phyloP scores from a whole-genome alignment of 2,113 vertebrate species.

The Bubo scandiacus region DNA sequence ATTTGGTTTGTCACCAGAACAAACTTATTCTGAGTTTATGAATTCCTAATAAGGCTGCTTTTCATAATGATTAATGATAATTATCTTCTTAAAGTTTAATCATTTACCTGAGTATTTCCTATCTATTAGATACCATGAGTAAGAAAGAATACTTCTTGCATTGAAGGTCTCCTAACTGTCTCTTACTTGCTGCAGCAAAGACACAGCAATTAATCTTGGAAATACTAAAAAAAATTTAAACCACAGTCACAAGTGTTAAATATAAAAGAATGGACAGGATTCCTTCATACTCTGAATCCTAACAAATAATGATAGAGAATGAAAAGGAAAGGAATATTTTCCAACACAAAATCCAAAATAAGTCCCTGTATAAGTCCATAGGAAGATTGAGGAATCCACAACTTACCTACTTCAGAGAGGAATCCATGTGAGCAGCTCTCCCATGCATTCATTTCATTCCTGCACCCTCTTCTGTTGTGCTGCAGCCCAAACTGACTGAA shows the following conservation, averaged over 20 bases:
- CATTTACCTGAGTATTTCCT: conserved; percentile 33
- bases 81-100: conserved; percentile 67
- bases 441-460: neutral
- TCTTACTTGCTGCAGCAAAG: neutral
- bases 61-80: conserved; percentile 68
- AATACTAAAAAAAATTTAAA: neutral
- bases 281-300: neutral
- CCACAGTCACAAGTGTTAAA: neutral
- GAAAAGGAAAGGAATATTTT: neutral
- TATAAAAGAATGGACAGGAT: neutral
- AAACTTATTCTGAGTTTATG: conserved; percentile 70
- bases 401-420: neutral
- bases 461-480: neutral
- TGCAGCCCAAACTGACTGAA: neutral
- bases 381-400: neutral
- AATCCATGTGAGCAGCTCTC: neutral
- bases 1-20: conserved; percentile 67
- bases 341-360: neutral
- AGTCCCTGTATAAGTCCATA: neutral
- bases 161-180: neutral
- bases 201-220: neutral
- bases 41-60: conserved; percentile 65
- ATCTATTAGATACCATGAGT: neutral
- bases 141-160: conserved; percentile 9
- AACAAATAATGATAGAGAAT: neutral